These are phyloP conservation scores for Stenolophus ochropezus DNA, from an alignment of 2,888 invertebrate genomes.

Conservation along the genomic window DNA sequence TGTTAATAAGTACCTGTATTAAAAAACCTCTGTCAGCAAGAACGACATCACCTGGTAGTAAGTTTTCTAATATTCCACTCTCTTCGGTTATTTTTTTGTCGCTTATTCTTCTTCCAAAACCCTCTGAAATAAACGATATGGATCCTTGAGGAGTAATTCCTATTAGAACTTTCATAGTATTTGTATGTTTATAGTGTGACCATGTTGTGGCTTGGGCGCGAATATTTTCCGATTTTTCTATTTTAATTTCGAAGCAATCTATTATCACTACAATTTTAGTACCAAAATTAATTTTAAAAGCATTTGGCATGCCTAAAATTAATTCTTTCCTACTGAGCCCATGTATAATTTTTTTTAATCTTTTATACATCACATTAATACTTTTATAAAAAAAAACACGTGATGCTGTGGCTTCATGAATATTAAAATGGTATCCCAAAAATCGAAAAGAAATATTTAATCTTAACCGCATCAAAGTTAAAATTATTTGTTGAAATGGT, in stretches of 20 bases:
- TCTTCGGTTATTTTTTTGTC: slow-evolving; percentile 21
- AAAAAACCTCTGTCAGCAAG: background rate
- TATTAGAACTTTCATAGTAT: slow-evolving; percentile 1
- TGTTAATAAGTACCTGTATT: background rate
- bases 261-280: background rate
- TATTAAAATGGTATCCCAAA: slow-evolving; percentile 2
- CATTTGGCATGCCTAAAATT: background rate
- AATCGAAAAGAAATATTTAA: slow-evolving; percentile 10
- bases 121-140: background rate
- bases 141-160: slow-evolving; percentile 15
- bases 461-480: background rate
- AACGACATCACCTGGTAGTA: slow-evolving; percentile 10
- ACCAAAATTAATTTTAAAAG: background rate
- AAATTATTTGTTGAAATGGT: slow-evolving; percentile 1
- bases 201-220: background rate
- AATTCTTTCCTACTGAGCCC: background rate
- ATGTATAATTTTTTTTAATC: background rate
- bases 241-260: slow-evolving; percentile 12
- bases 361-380: background rate
- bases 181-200: background rate
- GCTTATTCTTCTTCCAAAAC: slow-evolving; percentile 4
- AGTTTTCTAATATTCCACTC: background rate
- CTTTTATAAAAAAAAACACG: slow-evolving; percentile 8
- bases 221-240: slow-evolving; percentile 13
- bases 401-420: background rate